Conservation (phyloP, 2,888 invertebrate genomes). For the Tipula lateralis region DNA sequence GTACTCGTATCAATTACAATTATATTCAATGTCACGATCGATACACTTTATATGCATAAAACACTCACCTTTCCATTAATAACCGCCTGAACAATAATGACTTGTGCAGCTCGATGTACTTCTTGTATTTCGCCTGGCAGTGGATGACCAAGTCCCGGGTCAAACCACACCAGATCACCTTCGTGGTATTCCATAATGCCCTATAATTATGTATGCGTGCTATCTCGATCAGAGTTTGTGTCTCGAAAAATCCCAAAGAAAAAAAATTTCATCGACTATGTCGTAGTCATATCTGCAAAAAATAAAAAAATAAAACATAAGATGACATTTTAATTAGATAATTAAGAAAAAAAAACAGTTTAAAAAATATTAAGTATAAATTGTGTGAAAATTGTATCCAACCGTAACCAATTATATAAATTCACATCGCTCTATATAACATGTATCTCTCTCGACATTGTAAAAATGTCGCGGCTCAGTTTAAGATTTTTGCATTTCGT, state of each 20-base stretch:
- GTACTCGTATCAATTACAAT: not conserved
- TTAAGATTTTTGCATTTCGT: not conserved
- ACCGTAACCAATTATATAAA: not conserved
- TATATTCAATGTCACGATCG: not conserved
- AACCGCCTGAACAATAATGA: constrained; percentile 82
- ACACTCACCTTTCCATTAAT: constrained; percentile 77
- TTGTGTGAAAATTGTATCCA: not conserved
- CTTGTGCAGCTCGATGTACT: constrained; percentile 83
- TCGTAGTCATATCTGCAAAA: constrained; percentile 20
- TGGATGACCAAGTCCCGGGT: constrained; percentile 83
- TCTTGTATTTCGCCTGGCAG: constrained; percentile 88
- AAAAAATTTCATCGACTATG: not conserved
- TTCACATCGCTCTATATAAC: not conserved
- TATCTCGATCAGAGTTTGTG: not conserved
- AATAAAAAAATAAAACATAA: not conserved
- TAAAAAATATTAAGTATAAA: not conserved
- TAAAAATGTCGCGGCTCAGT: not conserved
- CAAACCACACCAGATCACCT: constrained; percentile 93
- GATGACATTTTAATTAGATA: not conserved
- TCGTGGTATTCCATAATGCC: constrained; percentile 58
- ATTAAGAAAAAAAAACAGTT: not conserved
- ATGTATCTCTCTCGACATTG: not conserved
- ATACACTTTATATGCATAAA: not conserved
- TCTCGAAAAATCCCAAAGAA: not conserved
- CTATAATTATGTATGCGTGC: not conserved